These are phyloP conservation scores for Trypoxylus dichotomus DNA, from an alignment of 1,140 invertebrate genomes.

Conservation along the genomic window DNA sequence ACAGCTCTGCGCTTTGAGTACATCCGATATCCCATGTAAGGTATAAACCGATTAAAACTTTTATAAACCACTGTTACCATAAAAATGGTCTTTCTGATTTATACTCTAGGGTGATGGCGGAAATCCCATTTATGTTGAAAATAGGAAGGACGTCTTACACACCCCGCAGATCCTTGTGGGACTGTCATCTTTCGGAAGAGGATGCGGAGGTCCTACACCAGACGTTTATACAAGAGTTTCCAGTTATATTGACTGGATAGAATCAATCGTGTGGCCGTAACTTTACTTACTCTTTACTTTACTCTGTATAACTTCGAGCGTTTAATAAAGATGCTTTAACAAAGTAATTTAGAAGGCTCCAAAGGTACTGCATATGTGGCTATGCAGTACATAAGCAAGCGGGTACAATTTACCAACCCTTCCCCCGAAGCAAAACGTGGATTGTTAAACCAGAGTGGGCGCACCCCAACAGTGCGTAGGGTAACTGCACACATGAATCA, in stretches of 20 bases:
- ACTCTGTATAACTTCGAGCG: too few species aligned
- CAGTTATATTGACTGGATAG: not conserved
- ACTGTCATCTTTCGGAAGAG: constrained; percentile 63
- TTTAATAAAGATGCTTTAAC: too few species aligned
- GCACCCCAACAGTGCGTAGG: too few species aligned
- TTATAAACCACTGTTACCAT: not conserved
- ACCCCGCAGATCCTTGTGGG: constrained; percentile 57
- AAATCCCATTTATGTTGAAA: constrained; percentile 61
- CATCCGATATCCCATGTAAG: not conserved
- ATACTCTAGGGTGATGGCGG: constrained; percentile 67
- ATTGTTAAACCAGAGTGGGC: too few species aligned
- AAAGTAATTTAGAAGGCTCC: too few species aligned
- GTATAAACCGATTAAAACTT: too few species aligned
- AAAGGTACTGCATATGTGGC: too few species aligned
- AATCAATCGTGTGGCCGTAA: not conserved
- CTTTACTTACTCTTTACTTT: not conserved
- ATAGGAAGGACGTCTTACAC: constrained; percentile 36
- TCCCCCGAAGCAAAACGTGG: too few species aligned
- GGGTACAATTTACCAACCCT: too few species aligned
- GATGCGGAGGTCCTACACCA: constrained; percentile 58
- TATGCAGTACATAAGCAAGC: too few species aligned
- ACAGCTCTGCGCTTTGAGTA: not conserved
- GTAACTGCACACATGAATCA: too few species aligned
- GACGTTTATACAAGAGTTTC: constrained; percentile 51
- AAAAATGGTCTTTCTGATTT: not conserved